Evolutionary conservation across 2,113 vertebrate genomes (phyloP).

Genomic region (Oncorhynchus gorbuscha): DNA sequence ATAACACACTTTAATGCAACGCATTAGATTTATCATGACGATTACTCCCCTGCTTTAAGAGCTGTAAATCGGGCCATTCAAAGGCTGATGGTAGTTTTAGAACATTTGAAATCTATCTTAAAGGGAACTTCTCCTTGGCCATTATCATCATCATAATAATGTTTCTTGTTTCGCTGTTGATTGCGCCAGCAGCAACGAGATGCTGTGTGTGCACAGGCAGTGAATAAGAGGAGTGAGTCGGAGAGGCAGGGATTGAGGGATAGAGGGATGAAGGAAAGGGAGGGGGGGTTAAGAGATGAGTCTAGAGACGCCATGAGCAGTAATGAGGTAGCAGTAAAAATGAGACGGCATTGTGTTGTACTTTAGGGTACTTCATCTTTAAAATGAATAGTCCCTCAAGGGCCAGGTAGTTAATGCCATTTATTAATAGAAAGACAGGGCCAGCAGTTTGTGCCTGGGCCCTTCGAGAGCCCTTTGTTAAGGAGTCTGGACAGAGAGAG

Average conservation of each 20-base stretch:
- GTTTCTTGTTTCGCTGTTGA: conserved; percentile 70
- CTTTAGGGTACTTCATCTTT: conserved; percentile 82
- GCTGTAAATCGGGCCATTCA: conserved; percentile 45
- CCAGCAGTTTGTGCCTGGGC: conserved; percentile 69
- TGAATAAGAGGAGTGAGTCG: conserved; percentile 15
- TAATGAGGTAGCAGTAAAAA: conserved; percentile 80
- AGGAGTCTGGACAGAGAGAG: conserved; percentile 49
- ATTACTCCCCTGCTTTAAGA: conserved; percentile 51
- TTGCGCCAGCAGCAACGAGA: conserved; percentile 35
- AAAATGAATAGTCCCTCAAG: conserved; percentile 81
- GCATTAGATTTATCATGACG: conserved; percentile 61
- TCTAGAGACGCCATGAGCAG: conserved; percentile 65
- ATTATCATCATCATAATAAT: conserved; percentile 62
- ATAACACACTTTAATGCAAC: conserved; percentile 61
- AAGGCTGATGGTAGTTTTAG: conserved; percentile 46
- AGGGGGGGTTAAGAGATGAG: conserved; percentile 60
- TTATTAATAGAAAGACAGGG: conserved; percentile 83
- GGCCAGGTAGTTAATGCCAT: conserved; percentile 81
- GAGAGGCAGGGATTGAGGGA: conserved; percentile 38
- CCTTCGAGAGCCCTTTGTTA: conserved; percentile 79
- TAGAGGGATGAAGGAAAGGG: conserved; percentile 19
- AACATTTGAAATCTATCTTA: conserved; percentile 63
- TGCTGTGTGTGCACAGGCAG: conserved; percentile 28
- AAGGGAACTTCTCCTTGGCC: conserved; percentile 42
- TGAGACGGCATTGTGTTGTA: conserved; percentile 77